Evolutionary conservation across 2,113 vertebrate species (phyloP).

Genomic region (Scalopus aquaticus): DNA sequence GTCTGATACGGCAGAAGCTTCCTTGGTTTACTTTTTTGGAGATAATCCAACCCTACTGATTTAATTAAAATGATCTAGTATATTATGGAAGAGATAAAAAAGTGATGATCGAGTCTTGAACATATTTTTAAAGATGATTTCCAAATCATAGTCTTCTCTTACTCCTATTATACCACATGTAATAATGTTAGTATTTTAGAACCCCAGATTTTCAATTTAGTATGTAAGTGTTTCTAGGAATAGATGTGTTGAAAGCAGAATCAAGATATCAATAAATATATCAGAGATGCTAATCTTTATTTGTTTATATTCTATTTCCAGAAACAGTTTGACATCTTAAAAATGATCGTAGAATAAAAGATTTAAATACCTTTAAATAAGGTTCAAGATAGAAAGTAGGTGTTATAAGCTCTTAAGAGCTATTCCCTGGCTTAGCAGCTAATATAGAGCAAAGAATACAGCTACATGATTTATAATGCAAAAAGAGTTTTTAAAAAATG

Average conservation of each 20-base stretch:
- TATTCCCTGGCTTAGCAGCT: neutral
- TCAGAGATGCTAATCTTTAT: neutral
- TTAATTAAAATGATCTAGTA: neutral
- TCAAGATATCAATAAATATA: neutral
- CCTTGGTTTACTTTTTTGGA: neutral
- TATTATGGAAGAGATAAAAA: neutral
- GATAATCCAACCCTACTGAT: neutral
- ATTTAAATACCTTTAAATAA: neutral
- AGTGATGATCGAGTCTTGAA: neutral
- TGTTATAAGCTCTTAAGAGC: neutral
- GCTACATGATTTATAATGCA: neutral
- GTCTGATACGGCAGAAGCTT: neutral
- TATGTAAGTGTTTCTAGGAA: neutral
- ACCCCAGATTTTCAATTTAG: neutral
- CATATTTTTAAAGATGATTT: neutral
- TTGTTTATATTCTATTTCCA: neutral
- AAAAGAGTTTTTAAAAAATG: neutral
- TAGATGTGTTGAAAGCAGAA: neutral
- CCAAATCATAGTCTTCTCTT: neutral
- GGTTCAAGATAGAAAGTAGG: neutral
- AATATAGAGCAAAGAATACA: neutral
- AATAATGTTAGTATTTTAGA: neutral
- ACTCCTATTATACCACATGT: neutral
- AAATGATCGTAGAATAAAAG: neutral
- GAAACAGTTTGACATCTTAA: neutral